phyloP scores from a whole-genome alignment of 2,113 vertebrate species.

The Sitta europaea region DNA sequence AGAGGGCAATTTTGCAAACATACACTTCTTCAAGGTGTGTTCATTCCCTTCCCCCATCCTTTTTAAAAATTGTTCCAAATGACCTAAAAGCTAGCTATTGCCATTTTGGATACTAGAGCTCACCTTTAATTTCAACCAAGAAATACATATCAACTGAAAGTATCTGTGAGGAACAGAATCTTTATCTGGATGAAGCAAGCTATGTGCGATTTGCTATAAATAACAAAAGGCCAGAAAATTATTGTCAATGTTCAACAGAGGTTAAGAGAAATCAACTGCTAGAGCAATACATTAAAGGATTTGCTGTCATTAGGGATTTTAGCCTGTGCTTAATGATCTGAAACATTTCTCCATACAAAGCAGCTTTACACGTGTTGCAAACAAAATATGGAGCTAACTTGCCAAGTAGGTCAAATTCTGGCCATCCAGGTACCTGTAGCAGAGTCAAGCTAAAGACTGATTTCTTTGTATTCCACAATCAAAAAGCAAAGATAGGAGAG shows the following conservation, averaged over 20 bases:
- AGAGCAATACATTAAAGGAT: constrained; percentile 53
- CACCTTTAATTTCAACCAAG: constrained; percentile 70
- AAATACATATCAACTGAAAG: constrained; percentile 49
- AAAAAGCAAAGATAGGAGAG: constrained; percentile 59
- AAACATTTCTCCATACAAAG: constrained; percentile 57
- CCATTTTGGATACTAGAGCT: constrained; percentile 50
- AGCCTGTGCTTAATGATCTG: constrained; percentile 47
- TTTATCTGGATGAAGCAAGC: constrained; percentile 57
- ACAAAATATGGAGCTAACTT: constrained; percentile 60
- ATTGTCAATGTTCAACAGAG: constrained; percentile 22
- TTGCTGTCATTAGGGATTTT: constrained; percentile 41
- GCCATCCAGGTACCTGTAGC: constrained; percentile 69
- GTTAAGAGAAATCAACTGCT: constrained; percentile 51
- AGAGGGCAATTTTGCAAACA: constrained; percentile 18
- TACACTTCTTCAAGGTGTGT: neutral
- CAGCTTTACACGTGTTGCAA: constrained; percentile 40
- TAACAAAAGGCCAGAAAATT: constrained; percentile 64
- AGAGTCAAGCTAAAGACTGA: constrained; percentile 62
- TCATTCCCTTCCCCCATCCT: neutral
- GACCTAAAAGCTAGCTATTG: neutral
- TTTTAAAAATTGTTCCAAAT: constrained; percentile 10
- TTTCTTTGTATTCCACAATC: constrained; percentile 60
- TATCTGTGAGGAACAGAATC: constrained; percentile 52
- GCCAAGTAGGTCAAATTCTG: constrained; percentile 67
- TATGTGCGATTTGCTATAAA: constrained; percentile 15